These are phyloP conservation scores for Chelon labrosus DNA, from an alignment of 2,797 vertebrate genomes.

Conservation along the genomic window DNA sequence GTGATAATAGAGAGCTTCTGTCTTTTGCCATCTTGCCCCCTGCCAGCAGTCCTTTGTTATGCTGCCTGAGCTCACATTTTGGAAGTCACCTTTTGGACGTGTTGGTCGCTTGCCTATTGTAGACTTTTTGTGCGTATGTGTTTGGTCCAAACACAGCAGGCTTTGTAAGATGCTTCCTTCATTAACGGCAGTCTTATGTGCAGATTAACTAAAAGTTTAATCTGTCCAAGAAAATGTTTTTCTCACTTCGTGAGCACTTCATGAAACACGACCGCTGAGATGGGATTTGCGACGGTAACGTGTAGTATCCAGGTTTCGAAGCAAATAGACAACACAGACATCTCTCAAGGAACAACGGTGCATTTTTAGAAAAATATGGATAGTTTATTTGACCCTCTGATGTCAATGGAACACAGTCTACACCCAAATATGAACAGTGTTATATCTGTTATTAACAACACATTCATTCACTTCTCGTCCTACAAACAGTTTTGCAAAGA, in stretches of 20 bases:
- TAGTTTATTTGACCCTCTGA: conserved; percentile 86
- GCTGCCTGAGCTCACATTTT: background rate
- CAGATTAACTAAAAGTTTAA: background rate
- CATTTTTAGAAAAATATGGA: conserved; percentile 88
- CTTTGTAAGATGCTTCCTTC: background rate
- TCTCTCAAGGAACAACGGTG: conserved; percentile 40
- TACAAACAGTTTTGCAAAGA: conserved; percentile 82
- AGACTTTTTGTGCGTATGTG: background rate
- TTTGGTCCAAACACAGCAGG: background rate
- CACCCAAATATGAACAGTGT: conserved; percentile 84
- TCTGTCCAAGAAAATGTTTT: background rate
- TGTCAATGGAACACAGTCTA: conserved; percentile 84
- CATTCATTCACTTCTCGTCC: conserved; percentile 80
- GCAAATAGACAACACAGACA: conserved; percentile 57
- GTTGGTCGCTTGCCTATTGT: background rate
- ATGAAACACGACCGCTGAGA: background rate
- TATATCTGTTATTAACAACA: conserved; percentile 74
- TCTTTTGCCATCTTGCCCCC: too few relatives aligned
- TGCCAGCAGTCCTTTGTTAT: too few relatives aligned
- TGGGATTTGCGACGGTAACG: background rate
- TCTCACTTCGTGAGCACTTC: background rate
- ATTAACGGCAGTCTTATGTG: conserved; percentile 1
- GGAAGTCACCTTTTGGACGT: background rate
- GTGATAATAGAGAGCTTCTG: too few relatives aligned
- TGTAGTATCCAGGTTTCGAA: background rate